Evolutionary conservation across 2,888 invertebrate genomes (phyloP), one percentile per base, ranked within the genome.

Genomic region (Aethes cnicana): DNA sequence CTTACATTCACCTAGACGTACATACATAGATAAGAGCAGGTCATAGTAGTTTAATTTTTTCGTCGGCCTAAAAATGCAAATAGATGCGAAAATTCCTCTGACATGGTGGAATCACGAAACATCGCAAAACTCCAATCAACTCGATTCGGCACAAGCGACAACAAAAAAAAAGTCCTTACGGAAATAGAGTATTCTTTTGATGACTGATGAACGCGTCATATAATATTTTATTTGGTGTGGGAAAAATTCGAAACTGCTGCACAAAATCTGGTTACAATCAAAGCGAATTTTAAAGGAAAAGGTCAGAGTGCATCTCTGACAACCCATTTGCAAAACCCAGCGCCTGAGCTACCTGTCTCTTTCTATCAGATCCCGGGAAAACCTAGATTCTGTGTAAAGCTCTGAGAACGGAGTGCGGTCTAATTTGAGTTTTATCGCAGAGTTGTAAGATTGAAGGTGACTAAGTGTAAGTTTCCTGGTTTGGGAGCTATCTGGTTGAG

Each of bases 311-410:
- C 72, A 68, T 59, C 53, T 55, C 53, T 49, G 57, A 53, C 54
- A 43, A 21, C 61, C 69, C 69, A 75, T 72, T 72, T 72, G 62
- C 64, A 65, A 68, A 63, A 57, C 59, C 67, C 63, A 55, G 59
- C 61, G 54, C 63, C 58, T 54, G 63, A 76, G 73, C 79, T 78
- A 72, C 72, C 84, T 67, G 63, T 84, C 84, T 72, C 81, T 63
- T 66, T 84, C 78, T 66, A 62, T 69, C 74, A 64, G 63, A 60
- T 72, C 84, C 82, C 81, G 82, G 81, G 70, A 77, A 74, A 77
- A 74, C 79, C 79, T 77, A 80, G 73, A 77, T 82, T 69, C 71
- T 69, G 72, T 68, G 59, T 66, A 66, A 66, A 69, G 64, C 71
- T 62, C 64, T 47, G 60, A 52, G 25, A 25, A 55, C 16, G 53